Evolutionary conservation across 2,797 vertebrate species (phyloP), one percentile per base, ranked within the genome.

Genomic region (Morus bassanus): DNA sequence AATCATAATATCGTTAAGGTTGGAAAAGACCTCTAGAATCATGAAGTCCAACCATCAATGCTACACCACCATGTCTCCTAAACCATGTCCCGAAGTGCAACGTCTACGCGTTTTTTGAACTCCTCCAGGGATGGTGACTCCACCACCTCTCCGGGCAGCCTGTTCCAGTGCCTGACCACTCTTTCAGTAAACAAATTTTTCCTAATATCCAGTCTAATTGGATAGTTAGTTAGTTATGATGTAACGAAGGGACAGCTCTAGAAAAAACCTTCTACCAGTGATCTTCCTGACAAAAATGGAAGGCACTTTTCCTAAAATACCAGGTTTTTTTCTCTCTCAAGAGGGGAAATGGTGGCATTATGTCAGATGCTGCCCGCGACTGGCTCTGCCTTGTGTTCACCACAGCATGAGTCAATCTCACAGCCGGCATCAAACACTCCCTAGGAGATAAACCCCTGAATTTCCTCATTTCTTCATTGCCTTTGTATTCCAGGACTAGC

Each of bases 391-490:
- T 79, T 13, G 54, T 8, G 31, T 7, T 70, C 68, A 60, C 35
- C 3, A 2, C 64, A 35, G 43, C 39, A 19, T 1, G 1, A 46
- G 31, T 2, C 48, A 79, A 37, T 39, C 39, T 18, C 33, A 3
- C 0, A 0, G 39, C 39, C 2, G 2, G 21, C 7, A 1, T 41
- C 80, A 79, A 56, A 72, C 50, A 30, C 30, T 57, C n/a, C 19
- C 13, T 39, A 24, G n/a, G 35, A 73, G 35, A 75, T 9, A 68
- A 78, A 69, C 4, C 21, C 63, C 46, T 31, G 11, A 50, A 43
- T 9, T 63, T 45, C 39, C 37, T 60, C 13, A 10, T 51, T 90
- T 60, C 43, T 74, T 53, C 69, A 15, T 8, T 64, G 33, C 18
- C 68, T 76, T 64, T 78, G 9, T 65, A 39, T 39, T 57, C 31